Evolutionary conservation across 2,113 vertebrate genomes (phyloP).

Genomic region (Eubucco bourcierii): DNA sequence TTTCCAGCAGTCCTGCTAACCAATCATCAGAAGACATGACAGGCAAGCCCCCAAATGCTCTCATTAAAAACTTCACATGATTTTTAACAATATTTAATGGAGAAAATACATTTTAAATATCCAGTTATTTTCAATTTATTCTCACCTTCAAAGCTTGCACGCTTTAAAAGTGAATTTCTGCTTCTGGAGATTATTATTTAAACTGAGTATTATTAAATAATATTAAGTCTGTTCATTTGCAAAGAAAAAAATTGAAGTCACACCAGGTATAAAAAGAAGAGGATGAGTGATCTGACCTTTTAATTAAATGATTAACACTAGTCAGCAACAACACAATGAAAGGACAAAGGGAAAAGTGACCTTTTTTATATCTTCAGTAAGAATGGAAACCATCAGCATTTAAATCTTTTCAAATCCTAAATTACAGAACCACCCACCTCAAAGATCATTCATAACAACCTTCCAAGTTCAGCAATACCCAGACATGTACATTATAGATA

Average conservation of each 20-base stretch:
- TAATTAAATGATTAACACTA: constrained; percentile 72
- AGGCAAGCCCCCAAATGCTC: background rate
- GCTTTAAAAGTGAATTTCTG: constrained; percentile 29
- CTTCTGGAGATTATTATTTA: constrained; percentile 51
- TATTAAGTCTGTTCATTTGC: constrained; percentile 45
- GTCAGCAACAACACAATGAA: constrained; percentile 50
- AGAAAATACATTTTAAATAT: background rate
- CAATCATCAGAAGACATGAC: background rate
- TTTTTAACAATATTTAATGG: constrained; percentile 14
- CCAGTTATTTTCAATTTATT: constrained; percentile 35
- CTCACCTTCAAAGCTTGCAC: constrained; percentile 35
- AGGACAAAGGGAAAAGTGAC: constrained; percentile 65
- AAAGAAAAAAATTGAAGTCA: constrained; percentile 72
- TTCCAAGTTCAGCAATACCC: background rate
- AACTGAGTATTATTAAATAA: constrained; percentile 61
- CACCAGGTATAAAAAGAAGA: background rate
- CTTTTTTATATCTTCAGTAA: constrained; percentile 68
- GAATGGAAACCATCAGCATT: constrained; percentile 29
- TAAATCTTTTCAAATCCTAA: background rate
- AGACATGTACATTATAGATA: background rate
- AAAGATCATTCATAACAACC: constrained; percentile 1
- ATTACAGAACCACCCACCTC: background rate
- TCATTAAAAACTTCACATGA: background rate
- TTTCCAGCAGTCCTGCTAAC: background rate
- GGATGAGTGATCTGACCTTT: constrained; percentile 72